Evolutionary conservation across 2,797 vertebrate species (phyloP).

Genomic region (Novumbra hubbsi): DNA sequence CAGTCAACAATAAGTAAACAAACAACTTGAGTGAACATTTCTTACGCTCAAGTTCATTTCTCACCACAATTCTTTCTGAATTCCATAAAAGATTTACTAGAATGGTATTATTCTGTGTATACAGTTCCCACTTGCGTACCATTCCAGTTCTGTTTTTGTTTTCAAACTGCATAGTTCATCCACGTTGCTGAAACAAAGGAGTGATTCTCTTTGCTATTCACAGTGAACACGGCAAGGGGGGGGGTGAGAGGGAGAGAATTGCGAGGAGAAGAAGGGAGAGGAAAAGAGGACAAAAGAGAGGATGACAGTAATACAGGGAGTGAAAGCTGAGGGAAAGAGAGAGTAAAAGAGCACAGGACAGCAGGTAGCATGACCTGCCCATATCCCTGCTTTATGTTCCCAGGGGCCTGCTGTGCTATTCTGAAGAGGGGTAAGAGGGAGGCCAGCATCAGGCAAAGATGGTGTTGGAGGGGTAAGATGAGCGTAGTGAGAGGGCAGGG

Average conservation of each 20-base stretch:
- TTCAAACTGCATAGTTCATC: conserved; percentile 41
- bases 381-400: conserved; percentile 75
- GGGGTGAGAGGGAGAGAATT: background rate
- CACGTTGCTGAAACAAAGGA: conserved; percentile 52
- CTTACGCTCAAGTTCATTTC: background rate
- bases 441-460: conserved; percentile 24
- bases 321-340: conserved; percentile 4
- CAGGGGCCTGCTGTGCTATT: conserved; percentile 80
- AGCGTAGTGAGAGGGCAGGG: conserved; percentile 60
- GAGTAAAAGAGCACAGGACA: conserved; percentile 17
- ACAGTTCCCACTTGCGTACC: conserved; percentile 31
- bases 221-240: conserved; percentile 7
- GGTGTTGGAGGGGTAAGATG: conserved; percentile 47
- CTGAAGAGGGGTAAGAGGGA: conserved; percentile 65
- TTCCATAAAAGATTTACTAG: background rate
- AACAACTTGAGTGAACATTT: background rate
- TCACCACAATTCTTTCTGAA: background rate
- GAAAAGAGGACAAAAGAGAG: conserved; percentile 19
- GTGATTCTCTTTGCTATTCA: conserved; percentile 41
- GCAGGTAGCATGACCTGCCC: conserved; percentile 58
- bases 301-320: conserved; percentile 13
- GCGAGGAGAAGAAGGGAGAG: background rate
- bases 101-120: conserved; percentile 35
- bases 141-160: conserved; percentile 38
- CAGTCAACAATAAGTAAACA: background rate